Evolutionary conservation across 2,113 vertebrate genomes (phyloP), one percentile per base, ranked within the genome.

Genomic region (Tyto alba): DNA sequence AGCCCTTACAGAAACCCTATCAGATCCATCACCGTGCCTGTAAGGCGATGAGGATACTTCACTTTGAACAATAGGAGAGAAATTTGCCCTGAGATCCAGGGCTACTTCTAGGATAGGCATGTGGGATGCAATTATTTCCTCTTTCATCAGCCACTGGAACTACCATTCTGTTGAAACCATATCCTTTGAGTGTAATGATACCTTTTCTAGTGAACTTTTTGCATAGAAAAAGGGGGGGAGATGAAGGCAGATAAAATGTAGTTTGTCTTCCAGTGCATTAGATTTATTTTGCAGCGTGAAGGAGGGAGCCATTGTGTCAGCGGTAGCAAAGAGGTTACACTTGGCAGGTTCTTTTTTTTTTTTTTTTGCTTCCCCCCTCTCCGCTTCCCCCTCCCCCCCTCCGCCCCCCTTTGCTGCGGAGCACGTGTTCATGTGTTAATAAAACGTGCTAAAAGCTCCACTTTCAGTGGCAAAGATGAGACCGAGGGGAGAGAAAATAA

Each of bases 131-230:
- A 96, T 95, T 96, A 95, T 90, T 94, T 67, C 91, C 82, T 97
- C 94, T 97, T 95, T 97, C 96, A 96, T 90, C 96, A 96, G 73
- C 85, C 89, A 86, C 92, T 97, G 96, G 92, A 97, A 94, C 92
- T 95, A 95, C 80, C 93, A 93, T 96, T 97, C 96, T 94, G 88
- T 74, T 91, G 96, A 97, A 97, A 97, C 88, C 78, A 30, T 93
- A 97, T 86, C 90, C 93, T 90, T 75, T 72, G 72, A 76, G 82
- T 56, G 92, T 92, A 95, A 91, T 81, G 89, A 95, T 96, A 71
- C 67, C 85, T 93, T 89, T 88, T 57, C 73, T 74, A 88, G 75
- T 8, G 67, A 91, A 66, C 45, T 74, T 41, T 75, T 50, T 57
- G 66, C 73, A 23, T 41, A 45, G 82, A 63, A 87, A 76, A 63